Evolutionary conservation across 1,140 invertebrate species (phyloP).

Genomic region (Lucilia cuprina): DNA sequence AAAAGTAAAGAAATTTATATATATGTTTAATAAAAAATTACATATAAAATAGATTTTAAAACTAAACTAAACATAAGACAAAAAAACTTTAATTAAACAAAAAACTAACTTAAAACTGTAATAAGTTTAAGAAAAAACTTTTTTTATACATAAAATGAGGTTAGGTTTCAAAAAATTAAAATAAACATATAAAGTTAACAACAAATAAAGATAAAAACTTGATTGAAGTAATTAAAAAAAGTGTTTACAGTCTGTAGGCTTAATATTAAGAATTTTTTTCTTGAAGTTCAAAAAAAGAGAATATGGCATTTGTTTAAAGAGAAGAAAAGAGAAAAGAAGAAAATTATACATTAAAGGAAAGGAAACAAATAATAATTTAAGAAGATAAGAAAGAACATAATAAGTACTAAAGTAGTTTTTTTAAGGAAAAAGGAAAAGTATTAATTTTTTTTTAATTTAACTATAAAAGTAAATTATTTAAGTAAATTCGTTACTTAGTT

Average conservation of each 20-base stretch:
- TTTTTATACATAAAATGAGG: not conserved
- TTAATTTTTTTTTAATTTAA: slow-evolving; percentile 11
- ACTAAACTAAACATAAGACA: not conserved
- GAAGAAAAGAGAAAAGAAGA: not conserved
- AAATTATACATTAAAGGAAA: not conserved
- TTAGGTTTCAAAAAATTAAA: not conserved
- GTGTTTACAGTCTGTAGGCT: not conserved
- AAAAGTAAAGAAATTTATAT: not conserved
- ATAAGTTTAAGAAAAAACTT: no score
- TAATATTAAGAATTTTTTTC: not conserved
- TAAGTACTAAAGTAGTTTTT: not conserved
- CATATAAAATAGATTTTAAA: not conserved
- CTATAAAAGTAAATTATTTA: not conserved
- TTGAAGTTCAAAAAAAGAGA: no score
- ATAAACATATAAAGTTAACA: not conserved
- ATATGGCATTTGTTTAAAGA: not conserved
- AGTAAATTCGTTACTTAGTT: slow-evolving; percentile 33
- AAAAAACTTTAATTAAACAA: not conserved
- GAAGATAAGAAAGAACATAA: not conserved
- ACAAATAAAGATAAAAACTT: not conserved
- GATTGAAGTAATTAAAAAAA: not conserved
- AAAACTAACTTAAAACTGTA: not conserved
- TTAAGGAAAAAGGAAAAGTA: not conserved
- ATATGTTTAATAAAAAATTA: not conserved
- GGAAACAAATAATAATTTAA: not conserved